Base-by-base conservation (phyloP, 1,140 invertebrate genomes). In the Spodoptera frugiperda region DNA sequence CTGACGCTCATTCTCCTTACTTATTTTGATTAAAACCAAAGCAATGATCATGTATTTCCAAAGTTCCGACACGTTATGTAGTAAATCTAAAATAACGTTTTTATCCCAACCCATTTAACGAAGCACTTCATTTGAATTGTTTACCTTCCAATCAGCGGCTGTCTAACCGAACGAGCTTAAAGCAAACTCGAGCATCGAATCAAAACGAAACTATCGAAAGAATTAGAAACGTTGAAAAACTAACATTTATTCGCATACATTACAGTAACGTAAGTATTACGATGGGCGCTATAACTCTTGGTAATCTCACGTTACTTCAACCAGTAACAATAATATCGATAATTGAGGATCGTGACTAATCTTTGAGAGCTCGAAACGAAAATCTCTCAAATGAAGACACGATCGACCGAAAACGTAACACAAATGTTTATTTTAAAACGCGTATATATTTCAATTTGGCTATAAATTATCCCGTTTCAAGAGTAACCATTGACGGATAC, bases 361-460 rank as follows among this genome's bases (percentile, higher is more conserved):
- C n/a, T n/a, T 15, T 44, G 15, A 17, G 21, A 67, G n/a, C 39
- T 39, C 33, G 4, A 8, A 6, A 39, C 33, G 33, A 39, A 39
- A 39, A 9, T 39, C 33, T 9, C 33, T 63, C 59, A 14, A 67
- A 67, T 67, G 63, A 67, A 67, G 63, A 63, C 25, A 59, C 33
- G 59, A 33, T 46, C 63, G 15, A 25, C 17, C 17, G 21, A n/a
- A 65, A 67, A 67, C 17, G 39, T 21, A 67, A 46, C 63, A 67
- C 44, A 67, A 25, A 67, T 67, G 63, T 67, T 67, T 67, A 67
- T 67, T 67, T 67, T 67, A 49, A 67, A 67, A 44, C 33, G 19
- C 44, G 63, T 67, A 67, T 67, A 49, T 67, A 67, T 67, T 67
- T 67, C 63, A 67, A 67, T 67, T 67, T 48, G 63, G 12, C 17